Conservation (phyloP, 2,888 invertebrate species). For the Craniophora ligustri region DNA sequence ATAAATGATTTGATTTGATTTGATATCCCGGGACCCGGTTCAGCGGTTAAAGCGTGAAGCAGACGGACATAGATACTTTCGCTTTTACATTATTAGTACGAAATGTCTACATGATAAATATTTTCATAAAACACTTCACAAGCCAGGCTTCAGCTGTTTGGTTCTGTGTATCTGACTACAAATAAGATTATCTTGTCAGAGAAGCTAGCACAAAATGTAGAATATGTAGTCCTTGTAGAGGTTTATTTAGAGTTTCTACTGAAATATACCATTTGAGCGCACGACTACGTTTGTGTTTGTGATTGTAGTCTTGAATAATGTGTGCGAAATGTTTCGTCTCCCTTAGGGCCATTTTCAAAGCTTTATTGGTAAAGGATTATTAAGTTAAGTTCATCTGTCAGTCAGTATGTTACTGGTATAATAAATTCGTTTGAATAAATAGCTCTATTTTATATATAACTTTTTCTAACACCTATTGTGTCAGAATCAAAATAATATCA, state of each 20-base stretch:
- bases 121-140: not conserved
- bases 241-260: constrained; percentile 12
- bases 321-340: not conserved
- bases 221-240: constrained; percentile 10
- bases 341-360: not conserved
- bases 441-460: too few relatives aligned
- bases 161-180: constrained; percentile 27
- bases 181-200: constrained; percentile 36
- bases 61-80: too few relatives aligned
- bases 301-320: not conserved
- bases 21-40: too few relatives aligned
- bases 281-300: not conserved
- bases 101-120: too few relatives aligned
- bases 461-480: too few relatives aligned
- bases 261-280: not conserved
- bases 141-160: constrained; percentile 8
- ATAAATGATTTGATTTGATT: too few relatives aligned
- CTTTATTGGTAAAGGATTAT: not conserved
- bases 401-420: too few relatives aligned
- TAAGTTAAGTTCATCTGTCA: not conserved
- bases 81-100: too few relatives aligned
- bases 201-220: constrained; percentile 17
- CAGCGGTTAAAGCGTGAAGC: too few relatives aligned
- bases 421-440: too few relatives aligned
- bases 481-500: too few relatives aligned